Percentiles rank a stretch among this genome's conserved stretches.
These are phyloP conservation scores for Apogon talboti DNA, from an alignment of 2,797 vertebrate genomes.

Conservation along the genomic window DNA sequence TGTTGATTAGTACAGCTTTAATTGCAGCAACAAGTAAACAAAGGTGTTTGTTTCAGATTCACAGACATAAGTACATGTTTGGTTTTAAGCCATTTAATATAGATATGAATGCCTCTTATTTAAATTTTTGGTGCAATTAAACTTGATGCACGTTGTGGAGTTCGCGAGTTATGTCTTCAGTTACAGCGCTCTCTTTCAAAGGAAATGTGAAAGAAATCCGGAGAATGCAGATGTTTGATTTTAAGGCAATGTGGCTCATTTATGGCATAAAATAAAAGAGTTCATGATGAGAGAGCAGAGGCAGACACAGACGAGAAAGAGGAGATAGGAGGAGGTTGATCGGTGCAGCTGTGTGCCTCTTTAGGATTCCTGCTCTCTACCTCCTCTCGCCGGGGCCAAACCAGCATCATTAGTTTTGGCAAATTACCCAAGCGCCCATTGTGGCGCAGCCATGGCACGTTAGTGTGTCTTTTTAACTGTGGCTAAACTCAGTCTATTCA, in stretches of 20 bases:
- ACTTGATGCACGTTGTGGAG: not conserved
- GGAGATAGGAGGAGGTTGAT: slow-evolving; percentile 55
- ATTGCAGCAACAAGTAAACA: no score
- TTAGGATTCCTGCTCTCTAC: slow-evolving; percentile 85
- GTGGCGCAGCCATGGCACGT: slow-evolving; percentile 84
- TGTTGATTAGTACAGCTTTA: no score
- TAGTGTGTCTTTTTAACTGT: slow-evolving; percentile 83
- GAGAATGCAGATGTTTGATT: slow-evolving; percentile 10
- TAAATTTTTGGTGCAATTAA: no score
- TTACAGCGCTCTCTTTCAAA: slow-evolving; percentile 7
- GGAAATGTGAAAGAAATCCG: not conserved
- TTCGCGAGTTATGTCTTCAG: not conserved
- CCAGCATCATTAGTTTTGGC: slow-evolving; percentile 84
- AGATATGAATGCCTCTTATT: no score
- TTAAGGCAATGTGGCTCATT: slow-evolving; percentile 5
- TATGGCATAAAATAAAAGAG: slow-evolving; percentile 32
- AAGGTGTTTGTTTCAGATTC: no score
- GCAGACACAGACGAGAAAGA: slow-evolving; percentile 37
- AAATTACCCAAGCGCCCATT: slow-evolving; percentile 82
- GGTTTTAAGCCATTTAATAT: no score
- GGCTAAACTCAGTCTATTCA: slow-evolving; percentile 87
- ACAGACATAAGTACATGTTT: no score
- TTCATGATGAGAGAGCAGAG: slow-evolving; percentile 29
- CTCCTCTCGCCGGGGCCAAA: slow-evolving; percentile 78
- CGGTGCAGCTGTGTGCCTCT: slow-evolving; percentile 80